A percentile compares a stretch with the other conserved stretches of the same genome.
phyloP scores from a whole-genome alignment of 2,113 vertebrate species.

The Hypocryptadius cinnamomeus region DNA sequence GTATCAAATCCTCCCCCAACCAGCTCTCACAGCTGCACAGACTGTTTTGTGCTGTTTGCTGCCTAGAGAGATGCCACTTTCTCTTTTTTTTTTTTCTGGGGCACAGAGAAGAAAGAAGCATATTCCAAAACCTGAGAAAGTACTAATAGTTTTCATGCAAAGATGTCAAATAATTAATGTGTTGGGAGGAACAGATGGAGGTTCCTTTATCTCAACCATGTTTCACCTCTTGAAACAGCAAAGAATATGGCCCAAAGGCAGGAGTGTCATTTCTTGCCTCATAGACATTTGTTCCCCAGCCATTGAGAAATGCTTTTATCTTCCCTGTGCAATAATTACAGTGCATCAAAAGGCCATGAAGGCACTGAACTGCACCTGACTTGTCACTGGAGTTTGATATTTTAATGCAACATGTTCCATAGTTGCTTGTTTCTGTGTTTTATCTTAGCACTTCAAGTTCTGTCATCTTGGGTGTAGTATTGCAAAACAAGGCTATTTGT shows the following conservation, averaged over 20 bases:
- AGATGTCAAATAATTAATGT: neutral
- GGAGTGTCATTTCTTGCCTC: neutral
- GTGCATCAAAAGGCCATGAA: constrained; percentile 37
- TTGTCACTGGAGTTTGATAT: constrained; percentile 31
- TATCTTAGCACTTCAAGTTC: neutral
- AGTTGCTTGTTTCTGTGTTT: constrained; percentile 11
- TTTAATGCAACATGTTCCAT: neutral
- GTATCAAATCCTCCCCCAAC: neutral
- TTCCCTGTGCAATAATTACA: constrained; percentile 27
- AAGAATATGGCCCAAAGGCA: constrained; percentile 9
- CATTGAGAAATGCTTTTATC: constrained; percentile 46
- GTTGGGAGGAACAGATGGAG: neutral
- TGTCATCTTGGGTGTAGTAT: neutral
- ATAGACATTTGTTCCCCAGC: neutral
- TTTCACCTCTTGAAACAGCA: neutral
- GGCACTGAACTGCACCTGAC: constrained; percentile 19
- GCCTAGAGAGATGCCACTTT: neutral
- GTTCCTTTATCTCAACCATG: neutral
- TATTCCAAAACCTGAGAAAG: neutral
- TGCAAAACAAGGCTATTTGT: neutral
- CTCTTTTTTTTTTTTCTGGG: neutral
- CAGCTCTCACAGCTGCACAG: neutral
- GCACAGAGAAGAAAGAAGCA: neutral
- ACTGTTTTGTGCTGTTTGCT: neutral
- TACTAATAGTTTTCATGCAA: neutral